These are phyloP conservation scores for Caenorhabditis japonica DNA, from an alignment of 2,888 invertebrate species.

Conservation along the genomic window DNA sequence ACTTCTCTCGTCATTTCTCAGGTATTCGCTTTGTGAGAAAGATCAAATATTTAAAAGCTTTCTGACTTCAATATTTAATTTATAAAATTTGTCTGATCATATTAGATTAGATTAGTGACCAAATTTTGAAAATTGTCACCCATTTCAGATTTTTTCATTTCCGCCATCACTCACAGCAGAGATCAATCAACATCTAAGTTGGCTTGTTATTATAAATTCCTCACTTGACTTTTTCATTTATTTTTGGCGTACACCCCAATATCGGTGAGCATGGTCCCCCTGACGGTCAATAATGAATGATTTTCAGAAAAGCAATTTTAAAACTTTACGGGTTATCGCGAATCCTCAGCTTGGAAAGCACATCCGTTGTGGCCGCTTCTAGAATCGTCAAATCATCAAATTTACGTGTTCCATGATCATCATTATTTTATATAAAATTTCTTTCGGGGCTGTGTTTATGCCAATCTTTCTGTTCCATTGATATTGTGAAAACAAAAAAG, in stretches of 20 bases:
- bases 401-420: not conserved
- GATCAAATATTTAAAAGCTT: not conserved
- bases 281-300: not conserved
- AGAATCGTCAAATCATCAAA: constrained; percentile 28
- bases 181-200: constrained; percentile 61
- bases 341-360: constrained; percentile 1
- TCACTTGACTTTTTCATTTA: constrained; percentile 61
- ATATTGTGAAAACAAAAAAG: too few relatives aligned
- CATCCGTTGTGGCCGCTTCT: constrained; percentile 6
- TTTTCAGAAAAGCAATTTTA: constrained; percentile 21
- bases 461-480: too few relatives aligned
- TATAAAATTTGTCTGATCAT: not conserved
- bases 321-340: constrained; percentile 18
- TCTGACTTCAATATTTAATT: too few relatives aligned
- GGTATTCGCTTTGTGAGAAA: constrained; percentile 16
- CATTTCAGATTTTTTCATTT: constrained; percentile 44
- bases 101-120: not conserved
- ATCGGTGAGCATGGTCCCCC: constrained; percentile 37
- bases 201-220: constrained; percentile 64
- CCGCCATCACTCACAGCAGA: constrained; percentile 32
- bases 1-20: constrained; percentile 56
- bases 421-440: too few relatives aligned
- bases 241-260: constrained; percentile 59
- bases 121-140: not conserved
- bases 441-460: too few relatives aligned